Base-by-base conservation (phyloP, 2,113 vertebrate genomes). In the Helogale parvula region DNA sequence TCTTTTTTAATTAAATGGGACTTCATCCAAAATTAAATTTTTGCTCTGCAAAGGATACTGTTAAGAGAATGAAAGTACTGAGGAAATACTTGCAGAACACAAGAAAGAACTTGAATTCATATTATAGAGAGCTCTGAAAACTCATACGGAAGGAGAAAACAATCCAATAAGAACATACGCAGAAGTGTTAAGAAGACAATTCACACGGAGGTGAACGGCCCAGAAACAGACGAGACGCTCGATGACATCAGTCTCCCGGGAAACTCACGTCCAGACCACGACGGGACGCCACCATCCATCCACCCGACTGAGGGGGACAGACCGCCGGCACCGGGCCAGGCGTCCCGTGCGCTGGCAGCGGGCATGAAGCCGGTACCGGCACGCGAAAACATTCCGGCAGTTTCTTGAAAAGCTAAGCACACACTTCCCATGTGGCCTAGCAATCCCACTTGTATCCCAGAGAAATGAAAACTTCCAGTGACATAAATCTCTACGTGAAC, bases 311-410 rank as follows among this genome's bases (percentile, higher is more conserved):
- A 66, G 31, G 29, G 77, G 74, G 54, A 66, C 12, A 50, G 17
- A 29, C 15, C 11, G 50, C 41, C 6, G 29, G 15, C 41, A 29
- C 57, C 10, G 11, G 69, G 17, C 1, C 10, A 4, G 35, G 11
- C 5, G 21, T 19, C 41, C 27, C 2, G 5, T 16, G 27, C 9
- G 7, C 9, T 16, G 13, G 38, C n/a, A 41, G 15, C 0, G 4
- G 5, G 76, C 76, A 63, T 25, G 31, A 41, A n/a, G 45, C 54
- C 41, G 5, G 68, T 33, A n/a, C 71, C 27, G 19, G 35, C 19
- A 33, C 54, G 33, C 52, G 38, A 12, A 21, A 76, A 74, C 38
- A n/a, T 13, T 41, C 7, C 14, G 27, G 71, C 87, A 63, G 71
- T 33, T 33, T n/a, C 69, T 63, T 27, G 12, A 25, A 15, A 74